Conservation (phyloP, 2,797 vertebrate genomes). For the Phataginus tricuspis region DNA sequence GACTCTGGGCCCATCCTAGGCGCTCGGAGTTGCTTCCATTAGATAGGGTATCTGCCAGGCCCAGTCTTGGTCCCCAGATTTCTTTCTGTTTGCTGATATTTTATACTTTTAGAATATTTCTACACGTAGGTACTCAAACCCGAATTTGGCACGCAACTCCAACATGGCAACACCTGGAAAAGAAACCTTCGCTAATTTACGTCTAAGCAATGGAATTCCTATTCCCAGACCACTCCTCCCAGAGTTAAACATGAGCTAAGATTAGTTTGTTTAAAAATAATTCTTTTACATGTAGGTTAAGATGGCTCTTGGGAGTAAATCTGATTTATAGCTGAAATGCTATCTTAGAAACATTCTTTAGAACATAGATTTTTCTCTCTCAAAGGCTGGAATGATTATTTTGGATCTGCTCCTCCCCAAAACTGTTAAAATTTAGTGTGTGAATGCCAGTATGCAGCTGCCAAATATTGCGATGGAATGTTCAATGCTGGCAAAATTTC, state of each 20-base stretch:
- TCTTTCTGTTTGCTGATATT: background rate
- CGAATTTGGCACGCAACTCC: background rate
- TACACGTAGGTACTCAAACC: background rate
- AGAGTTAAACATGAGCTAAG: constrained; percentile 8
- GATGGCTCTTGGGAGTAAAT: constrained; percentile 15
- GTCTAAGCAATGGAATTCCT: background rate
- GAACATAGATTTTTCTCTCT: constrained; percentile 57
- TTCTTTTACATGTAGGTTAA: constrained; percentile 43
- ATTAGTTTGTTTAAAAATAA: constrained; percentile 49
- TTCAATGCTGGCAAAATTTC: constrained; percentile 42
- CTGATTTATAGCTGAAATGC: constrained; percentile 63
- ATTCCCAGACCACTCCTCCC: background rate
- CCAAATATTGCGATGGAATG: constrained; percentile 44
- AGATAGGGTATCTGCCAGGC: background rate
- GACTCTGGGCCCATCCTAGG: background rate
- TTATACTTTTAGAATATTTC: background rate
- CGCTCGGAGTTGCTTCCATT: background rate
- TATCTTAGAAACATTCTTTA: constrained; percentile 75
- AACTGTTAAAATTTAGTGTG: constrained; percentile 66
- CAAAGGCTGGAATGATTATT: constrained; percentile 48
- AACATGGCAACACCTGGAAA: background rate
- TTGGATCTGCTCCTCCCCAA: constrained; percentile 31
- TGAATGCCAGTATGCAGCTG: constrained; percentile 61
- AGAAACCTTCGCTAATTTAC: constrained; percentile 31
- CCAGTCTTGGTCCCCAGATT: background rate